A percentile compares a stretch with the other conserved stretches of the same genome.
Evolutionary conservation across 2,888 invertebrate species (phyloP).

Genomic region (Helicoverpa assulta): DNA sequence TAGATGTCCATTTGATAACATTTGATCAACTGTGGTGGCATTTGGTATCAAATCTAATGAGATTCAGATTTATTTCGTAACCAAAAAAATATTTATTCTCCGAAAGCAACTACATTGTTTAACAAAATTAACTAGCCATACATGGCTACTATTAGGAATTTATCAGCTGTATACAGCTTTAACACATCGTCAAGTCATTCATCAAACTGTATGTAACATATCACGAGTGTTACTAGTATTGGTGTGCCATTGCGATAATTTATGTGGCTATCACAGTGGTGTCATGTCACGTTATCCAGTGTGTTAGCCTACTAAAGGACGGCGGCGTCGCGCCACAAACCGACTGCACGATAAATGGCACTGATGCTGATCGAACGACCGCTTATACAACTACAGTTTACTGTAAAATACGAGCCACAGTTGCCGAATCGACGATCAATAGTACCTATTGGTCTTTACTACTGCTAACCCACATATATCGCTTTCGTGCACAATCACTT

Average conservation of each 20-base stretch:
- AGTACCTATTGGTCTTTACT: conserved; percentile 55
- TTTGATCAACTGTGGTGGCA: too few species aligned
- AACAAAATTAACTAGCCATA: not conserved
- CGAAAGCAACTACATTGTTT: not conserved
- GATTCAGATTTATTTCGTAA: too few species aligned
- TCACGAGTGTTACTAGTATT: conserved; percentile 23
- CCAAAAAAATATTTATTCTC: too few species aligned
- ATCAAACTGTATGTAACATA: conserved; percentile 22
- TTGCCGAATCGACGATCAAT: conserved; percentile 67
- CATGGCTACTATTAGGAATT: not conserved
- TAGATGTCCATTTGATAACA: too few species aligned
- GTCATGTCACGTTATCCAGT: conserved; percentile 78
- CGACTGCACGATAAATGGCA: conserved; percentile 74
- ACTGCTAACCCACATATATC: conserved; percentile 63
- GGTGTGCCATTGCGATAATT: conserved; percentile 51
- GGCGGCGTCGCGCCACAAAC: conserved; percentile 66
- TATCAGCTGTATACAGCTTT: conserved; percentile 5
- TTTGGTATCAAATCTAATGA: too few species aligned
- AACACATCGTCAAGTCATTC: conserved; percentile 8
- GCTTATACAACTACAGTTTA: conserved; percentile 75
- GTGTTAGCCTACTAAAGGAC: conserved; percentile 74
- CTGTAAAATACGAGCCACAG: conserved; percentile 75
- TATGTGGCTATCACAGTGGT: conserved; percentile 65
- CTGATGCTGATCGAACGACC: conserved; percentile 71
- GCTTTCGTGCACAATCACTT: conserved; percentile 58